Conservation (phyloP, 2,797 vertebrate species). For the Coreius guichenoti region DNA sequence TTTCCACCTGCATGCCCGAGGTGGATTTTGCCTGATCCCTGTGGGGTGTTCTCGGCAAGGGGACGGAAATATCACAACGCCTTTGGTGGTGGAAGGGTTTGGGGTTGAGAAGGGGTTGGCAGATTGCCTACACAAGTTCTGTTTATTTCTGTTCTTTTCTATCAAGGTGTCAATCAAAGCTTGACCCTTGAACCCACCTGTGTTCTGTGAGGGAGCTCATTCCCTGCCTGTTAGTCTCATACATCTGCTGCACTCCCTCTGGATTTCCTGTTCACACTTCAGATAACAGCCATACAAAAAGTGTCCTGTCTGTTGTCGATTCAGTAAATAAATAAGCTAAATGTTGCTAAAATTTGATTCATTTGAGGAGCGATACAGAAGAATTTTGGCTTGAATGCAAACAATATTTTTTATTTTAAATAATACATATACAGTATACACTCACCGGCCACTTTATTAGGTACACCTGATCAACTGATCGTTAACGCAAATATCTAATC, state of each 20-base stretch:
- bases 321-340: neutral
- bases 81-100: neutral
- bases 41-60: neutral
- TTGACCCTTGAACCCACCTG: conserved; percentile 26
- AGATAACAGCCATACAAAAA: neutral
- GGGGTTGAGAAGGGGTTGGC: neutral
- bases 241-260: neutral
- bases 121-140: neutral
- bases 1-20: neutral
- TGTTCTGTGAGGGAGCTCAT: conserved; percentile 3
- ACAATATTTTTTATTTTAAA: no score
- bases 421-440: no score
- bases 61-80: conserved; percentile 33
- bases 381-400: neutral
- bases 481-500: no score
- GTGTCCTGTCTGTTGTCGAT: neutral
- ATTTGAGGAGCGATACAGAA: neutral
- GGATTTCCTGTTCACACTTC: neutral
- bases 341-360: neutral
- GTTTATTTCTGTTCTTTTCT: conserved; percentile 22
- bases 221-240: conserved; percentile 10
- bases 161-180: conserved; percentile 36
- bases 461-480: neutral
- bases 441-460: no score
- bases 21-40: neutral